These are phyloP conservation scores for Idaea biselata DNA, from an alignment of 2,888 invertebrate species.

Conservation along the genomic window DNA sequence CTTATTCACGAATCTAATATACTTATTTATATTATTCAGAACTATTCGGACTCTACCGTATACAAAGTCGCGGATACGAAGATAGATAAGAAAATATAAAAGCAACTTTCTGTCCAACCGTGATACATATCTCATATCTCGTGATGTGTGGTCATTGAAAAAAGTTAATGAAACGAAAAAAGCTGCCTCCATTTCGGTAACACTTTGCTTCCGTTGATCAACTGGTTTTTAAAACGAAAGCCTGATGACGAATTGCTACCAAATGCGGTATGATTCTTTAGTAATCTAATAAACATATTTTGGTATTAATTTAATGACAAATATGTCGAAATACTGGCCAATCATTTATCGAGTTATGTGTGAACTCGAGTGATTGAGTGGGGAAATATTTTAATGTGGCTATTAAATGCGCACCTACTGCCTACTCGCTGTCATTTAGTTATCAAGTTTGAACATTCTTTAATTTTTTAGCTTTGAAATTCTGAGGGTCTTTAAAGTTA, in stretches of 20 bases:
- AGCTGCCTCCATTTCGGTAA: conserved; percentile 18
- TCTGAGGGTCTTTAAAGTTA: no score
- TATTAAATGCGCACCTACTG: not conserved
- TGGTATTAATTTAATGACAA: not conserved
- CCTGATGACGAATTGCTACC: conserved; percentile 21
- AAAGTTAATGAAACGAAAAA: conserved; percentile 39
- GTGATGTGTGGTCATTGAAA: conserved; percentile 42
- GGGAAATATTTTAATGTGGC: not conserved
- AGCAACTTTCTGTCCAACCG: not conserved
- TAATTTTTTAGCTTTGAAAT: not conserved
- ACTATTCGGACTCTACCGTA: not conserved
- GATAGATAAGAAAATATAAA: not conserved
- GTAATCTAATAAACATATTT: not conserved
- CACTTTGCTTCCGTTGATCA: conserved; percentile 27
- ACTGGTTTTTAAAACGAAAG: conserved; percentile 31
- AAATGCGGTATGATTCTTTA: not conserved
- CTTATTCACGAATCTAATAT: no score
- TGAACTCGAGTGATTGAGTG: not conserved
- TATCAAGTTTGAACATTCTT: not conserved
- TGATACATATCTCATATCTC: conserved; percentile 5
- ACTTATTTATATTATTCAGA: not conserved
- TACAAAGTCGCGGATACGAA: not conserved
- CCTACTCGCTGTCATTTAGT: not conserved
- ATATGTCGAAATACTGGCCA: not conserved
- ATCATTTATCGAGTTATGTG: not conserved